These are phyloP conservation scores for Geodia barretti DNA, from an alignment of 37 sponge, comb jelly and placozoan genomes.

Conservation along the genomic window DNA sequence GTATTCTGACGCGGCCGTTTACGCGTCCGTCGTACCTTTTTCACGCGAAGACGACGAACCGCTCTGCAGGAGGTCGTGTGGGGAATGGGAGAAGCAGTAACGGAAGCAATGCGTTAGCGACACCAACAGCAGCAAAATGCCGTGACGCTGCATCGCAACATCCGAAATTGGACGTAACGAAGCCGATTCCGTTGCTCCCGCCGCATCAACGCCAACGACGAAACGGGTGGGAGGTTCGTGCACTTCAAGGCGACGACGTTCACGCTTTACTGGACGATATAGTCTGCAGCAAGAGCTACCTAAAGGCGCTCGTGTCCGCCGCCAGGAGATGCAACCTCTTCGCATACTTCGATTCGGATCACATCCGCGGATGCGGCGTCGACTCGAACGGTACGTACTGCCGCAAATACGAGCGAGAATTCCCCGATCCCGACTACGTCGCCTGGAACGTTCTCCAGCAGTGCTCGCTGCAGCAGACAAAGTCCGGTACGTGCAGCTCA, in stretches of 20 bases:
- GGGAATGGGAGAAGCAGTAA: too few relatives aligned
- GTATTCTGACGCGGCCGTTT: too few relatives aligned
- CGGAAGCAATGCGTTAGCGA: constrained; percentile 78
- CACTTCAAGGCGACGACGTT: background rate
- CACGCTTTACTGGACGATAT: background rate
- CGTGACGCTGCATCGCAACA: too few relatives aligned
- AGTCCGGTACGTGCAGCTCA: background rate
- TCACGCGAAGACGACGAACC: too few relatives aligned
- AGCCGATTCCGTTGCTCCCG: too few relatives aligned
- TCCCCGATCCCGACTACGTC: background rate
- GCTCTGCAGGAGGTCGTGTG: too few relatives aligned
- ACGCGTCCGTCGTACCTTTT: too few relatives aligned
- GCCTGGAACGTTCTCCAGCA: background rate
- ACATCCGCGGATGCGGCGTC: background rate
- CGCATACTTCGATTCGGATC: background rate
- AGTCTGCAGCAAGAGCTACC: background rate
- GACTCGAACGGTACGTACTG: background rate
- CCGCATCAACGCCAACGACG: too few relatives aligned
- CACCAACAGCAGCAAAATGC: too few relatives aligned
- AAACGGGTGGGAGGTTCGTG: too few relatives aligned
- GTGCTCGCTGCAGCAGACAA: background rate
- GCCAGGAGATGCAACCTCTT: background rate
- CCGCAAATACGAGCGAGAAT: background rate
- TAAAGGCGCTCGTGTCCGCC: background rate
- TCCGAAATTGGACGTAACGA: too few relatives aligned